phyloP scores from a whole-genome alignment of 2,113 vertebrate species.

The Lucifuga dentata region DNA sequence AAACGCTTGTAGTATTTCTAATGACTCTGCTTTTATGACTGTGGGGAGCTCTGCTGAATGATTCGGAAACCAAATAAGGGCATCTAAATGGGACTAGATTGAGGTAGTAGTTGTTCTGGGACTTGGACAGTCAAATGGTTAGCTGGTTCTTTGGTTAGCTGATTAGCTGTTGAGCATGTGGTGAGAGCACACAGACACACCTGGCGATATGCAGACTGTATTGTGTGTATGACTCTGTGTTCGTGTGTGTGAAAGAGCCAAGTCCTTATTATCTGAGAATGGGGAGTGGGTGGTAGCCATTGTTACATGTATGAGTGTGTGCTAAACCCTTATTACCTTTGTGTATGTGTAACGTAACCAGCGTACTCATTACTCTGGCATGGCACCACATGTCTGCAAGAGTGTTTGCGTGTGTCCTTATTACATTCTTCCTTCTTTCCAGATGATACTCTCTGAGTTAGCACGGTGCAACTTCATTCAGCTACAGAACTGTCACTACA shows the following conservation, averaged over 20 bases:
- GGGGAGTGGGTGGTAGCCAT: constrained; percentile 55
- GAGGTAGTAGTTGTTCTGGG: constrained; percentile 15
- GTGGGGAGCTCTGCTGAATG: constrained; percentile 20
- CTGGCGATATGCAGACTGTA: constrained; percentile 58
- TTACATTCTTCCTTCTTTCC: constrained; percentile 33
- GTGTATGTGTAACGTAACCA: constrained; percentile 56
- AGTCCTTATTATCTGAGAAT: constrained; percentile 62
- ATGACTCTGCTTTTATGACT: constrained; percentile 26
- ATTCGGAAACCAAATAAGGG: constrained; percentile 34
- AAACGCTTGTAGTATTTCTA: constrained; percentile 46
- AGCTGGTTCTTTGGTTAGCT: constrained; percentile 16
- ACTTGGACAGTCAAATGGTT: constrained; percentile 41
- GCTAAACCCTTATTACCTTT: constrained; percentile 58
- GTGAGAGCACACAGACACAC: constrained; percentile 43
- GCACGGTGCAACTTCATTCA: too few species aligned
- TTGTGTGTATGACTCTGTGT: constrained; percentile 37
- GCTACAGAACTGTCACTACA: constrained; percentile 21
- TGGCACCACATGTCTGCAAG: constrained; percentile 21
- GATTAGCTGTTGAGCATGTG: constrained; percentile 13
- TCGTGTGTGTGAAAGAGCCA: constrained; percentile 37
- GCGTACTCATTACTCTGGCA: constrained; percentile 52
- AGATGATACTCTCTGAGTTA: constrained; percentile 46
- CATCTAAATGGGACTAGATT: constrained; percentile 18
- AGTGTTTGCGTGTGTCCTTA: constrained; percentile 8
- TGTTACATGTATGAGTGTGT: constrained; percentile 32